Conservation (phyloP, 2,888 invertebrate genomes). For the Protophormia terraenovae region DNA sequence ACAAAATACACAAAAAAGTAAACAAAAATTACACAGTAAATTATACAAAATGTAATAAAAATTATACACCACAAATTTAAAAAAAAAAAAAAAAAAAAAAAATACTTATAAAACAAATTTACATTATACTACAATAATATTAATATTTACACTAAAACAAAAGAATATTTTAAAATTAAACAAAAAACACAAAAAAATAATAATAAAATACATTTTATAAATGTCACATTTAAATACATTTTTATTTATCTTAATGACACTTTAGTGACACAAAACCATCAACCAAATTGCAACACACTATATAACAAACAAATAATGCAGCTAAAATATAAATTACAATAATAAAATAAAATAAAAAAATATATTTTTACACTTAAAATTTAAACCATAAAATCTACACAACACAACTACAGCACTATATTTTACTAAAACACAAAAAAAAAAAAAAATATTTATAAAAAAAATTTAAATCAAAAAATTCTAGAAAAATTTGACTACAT, state of each 20-base stretch:
- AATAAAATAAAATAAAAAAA: background rate
- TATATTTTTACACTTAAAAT: background rate
- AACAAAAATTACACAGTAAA: slow-evolving; percentile 42
- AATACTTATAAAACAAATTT: background rate
- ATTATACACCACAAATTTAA: background rate
- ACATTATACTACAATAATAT: slow-evolving; percentile 13
- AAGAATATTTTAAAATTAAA: slow-evolving; percentile 8
- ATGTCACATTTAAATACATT: slow-evolving; percentile 30
- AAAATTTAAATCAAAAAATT: background rate
- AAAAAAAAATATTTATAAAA: background rate
- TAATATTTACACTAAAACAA: background rate
- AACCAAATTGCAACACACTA: slow-evolving; percentile 22
- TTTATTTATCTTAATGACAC: slow-evolving; percentile 36
- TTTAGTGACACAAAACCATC: slow-evolving; percentile 42
- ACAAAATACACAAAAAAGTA: slow-evolving; percentile 20
- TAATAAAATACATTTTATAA: slow-evolving; percentile 17
- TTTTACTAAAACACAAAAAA: background rate
- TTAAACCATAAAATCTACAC: background rate
- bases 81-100: background rate
- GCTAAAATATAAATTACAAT: background rate
- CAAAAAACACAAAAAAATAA: slow-evolving; percentile 10
- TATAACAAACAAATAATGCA: background rate
- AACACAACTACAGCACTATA: background rate
- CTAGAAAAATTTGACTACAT: background rate
- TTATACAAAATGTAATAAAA: slow-evolving; percentile 2